Conservation (phyloP, 2,113 vertebrate species). For the Paedocypris sp. region DNA sequence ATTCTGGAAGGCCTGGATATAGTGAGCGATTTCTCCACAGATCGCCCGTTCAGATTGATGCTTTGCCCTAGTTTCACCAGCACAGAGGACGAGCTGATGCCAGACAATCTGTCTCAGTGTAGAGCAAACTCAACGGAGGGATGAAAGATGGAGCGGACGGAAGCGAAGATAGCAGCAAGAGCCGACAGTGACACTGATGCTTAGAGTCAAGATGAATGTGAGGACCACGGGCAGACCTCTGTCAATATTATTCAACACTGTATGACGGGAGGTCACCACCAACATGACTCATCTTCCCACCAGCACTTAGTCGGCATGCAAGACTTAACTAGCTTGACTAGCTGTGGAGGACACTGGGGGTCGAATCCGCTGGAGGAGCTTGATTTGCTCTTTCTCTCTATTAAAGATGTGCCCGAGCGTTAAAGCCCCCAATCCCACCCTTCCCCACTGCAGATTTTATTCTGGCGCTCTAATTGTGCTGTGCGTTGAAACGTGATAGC, state of each 20-base stretch:
- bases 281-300: constrained; percentile 15
- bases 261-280: constrained; percentile 33
- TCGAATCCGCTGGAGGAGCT: background rate
- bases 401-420: too few species aligned
- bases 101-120: constrained; percentile 19
- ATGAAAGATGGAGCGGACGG: constrained; percentile 27
- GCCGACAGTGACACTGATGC: constrained; percentile 20
- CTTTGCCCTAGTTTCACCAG: constrained; percentile 26
- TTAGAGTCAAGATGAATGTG: constrained; percentile 36
- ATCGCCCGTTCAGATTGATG: too few species aligned
- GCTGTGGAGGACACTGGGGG: background rate
- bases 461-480: constrained; percentile 13
- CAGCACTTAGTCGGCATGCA: constrained; percentile 6
- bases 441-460: too few species aligned
- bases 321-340: background rate
- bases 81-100: constrained; percentile 24
- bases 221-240: constrained; percentile 21
- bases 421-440: too few species aligned
- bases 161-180: constrained; percentile 23
- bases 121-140: background rate
- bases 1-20: too few species aligned
- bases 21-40: too few species aligned
- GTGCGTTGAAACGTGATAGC: background rate
- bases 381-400: background rate
- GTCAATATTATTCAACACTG: constrained; percentile 34